A percentile compares a stretch with the other conserved stretches of the same genome.
Evolutionary conservation across 2,113 vertebrate genomes (phyloP).

Genomic region (Syngnathus floridae): DNA sequence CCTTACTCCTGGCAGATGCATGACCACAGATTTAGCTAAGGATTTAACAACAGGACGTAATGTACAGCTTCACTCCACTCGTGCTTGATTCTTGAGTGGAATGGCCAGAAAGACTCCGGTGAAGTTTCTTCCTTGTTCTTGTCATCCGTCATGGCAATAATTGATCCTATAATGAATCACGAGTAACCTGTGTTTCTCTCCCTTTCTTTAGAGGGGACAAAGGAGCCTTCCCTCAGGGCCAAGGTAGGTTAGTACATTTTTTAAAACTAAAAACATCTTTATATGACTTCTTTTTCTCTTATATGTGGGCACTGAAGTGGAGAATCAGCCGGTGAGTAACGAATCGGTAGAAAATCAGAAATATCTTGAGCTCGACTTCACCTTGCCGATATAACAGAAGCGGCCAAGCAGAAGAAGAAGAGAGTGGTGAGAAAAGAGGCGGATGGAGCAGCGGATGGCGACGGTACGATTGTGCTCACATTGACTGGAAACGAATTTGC

Average conservation of each 20-base stretch:
- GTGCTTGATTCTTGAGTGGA: constrained; percentile 16
- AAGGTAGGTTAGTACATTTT: constrained; percentile 69
- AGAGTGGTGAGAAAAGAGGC: constrained; percentile 70
- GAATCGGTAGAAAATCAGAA: background rate
- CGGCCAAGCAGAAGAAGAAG: constrained; percentile 80
- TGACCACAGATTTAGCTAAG: constrained; percentile 52
- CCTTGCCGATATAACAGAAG: constrained; percentile 63
- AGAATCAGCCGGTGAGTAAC: constrained; percentile 59
- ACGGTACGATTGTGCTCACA: constrained; percentile 36
- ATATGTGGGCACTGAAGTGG: constrained; percentile 48
- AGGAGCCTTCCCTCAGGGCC: constrained; percentile 82
- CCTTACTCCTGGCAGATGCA: constrained; percentile 38
- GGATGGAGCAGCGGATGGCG: constrained; percentile 63
- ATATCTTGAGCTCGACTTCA: background rate
- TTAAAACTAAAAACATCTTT: background rate
- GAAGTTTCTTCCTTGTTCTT: constrained; percentile 21
- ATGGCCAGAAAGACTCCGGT: constrained; percentile 51
- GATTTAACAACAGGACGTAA: constrained; percentile 38
- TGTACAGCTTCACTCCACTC: constrained; percentile 13
- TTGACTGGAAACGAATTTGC: background rate
- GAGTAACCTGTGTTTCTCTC: constrained; percentile 6
- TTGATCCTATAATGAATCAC: background rate
- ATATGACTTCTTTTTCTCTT: background rate
- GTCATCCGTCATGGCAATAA: background rate
- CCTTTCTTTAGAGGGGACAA: constrained; percentile 71